These are phyloP conservation scores for Zaprionus tsacasi DNA, from an alignment of 1,140 invertebrate species.

Conservation along the genomic window DNA sequence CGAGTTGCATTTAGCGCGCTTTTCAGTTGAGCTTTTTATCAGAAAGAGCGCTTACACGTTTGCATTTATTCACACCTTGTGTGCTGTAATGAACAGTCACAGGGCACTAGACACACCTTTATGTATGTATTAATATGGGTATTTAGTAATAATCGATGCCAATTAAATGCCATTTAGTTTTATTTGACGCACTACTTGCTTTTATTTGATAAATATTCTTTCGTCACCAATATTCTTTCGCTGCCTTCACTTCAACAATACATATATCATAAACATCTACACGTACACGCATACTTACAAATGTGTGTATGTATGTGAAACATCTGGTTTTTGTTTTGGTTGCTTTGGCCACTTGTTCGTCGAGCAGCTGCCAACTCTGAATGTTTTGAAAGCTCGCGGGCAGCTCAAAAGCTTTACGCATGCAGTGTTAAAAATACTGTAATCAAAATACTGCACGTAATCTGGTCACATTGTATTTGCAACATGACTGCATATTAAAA, in stretches of 20 bases:
- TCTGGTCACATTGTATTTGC: conserved; percentile 9
- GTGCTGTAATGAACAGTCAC: background rate
- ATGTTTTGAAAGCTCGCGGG: conserved; percentile 23
- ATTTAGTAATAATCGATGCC: conserved; percentile 17
- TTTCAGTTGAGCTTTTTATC: conserved; percentile 21
- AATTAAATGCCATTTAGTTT: conserved; percentile 50
- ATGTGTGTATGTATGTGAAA: conserved; percentile 22
- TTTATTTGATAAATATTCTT: conserved; percentile 17
- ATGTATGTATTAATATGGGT: conserved; percentile 16
- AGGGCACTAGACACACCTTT: background rate
- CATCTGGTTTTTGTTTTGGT: conserved; percentile 79
- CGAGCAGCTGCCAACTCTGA: conserved; percentile 39
- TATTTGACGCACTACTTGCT: conserved; percentile 21
- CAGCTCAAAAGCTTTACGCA: conserved; percentile 13
- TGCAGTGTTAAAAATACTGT: conserved; percentile 30
- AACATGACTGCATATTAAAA: background rate
- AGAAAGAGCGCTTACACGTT: background rate
- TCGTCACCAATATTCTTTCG: conserved; percentile 18
- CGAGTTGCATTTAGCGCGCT: conserved; percentile 22
- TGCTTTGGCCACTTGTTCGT: conserved; percentile 71
- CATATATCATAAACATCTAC: background rate
- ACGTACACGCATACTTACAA: conserved; percentile 4
- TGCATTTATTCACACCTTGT: background rate
- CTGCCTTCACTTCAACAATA: conserved; percentile 11
- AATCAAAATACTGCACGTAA: background rate